Percentiles rank a stretch among this genome's conserved stretches.
Evolutionary conservation across 1,140 invertebrate species (phyloP).

Genomic region (Tribolium madens): DNA sequence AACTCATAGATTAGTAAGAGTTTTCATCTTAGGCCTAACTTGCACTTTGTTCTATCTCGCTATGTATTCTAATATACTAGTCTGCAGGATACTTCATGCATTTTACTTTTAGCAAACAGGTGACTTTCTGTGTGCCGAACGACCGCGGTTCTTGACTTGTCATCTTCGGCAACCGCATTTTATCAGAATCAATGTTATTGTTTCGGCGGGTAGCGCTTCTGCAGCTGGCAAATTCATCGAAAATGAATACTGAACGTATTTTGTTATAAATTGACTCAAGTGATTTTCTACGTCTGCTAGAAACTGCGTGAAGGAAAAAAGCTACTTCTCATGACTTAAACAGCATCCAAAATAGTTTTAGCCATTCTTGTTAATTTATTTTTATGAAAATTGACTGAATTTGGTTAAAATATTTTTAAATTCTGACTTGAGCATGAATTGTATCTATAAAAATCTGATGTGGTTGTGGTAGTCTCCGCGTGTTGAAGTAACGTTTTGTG

Average conservation of each 20-base stretch:
- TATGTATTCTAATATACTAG: slow-evolving; percentile 46
- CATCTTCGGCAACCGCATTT: slow-evolving; percentile 14
- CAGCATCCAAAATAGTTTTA: too few species aligned
- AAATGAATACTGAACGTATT: background rate
- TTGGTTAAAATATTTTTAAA: too few species aligned
- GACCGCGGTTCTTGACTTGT: slow-evolving; percentile 51
- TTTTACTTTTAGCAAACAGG: slow-evolving; percentile 48
- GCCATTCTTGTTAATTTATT: too few species aligned
- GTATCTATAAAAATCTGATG: too few species aligned
- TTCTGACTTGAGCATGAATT: too few species aligned
- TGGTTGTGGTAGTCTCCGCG: too few species aligned
- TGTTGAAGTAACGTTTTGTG: too few species aligned
- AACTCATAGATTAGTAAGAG: slow-evolving; percentile 46
- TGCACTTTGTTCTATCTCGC: slow-evolving; percentile 44
- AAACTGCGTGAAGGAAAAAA: background rate
- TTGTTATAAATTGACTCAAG: background rate
- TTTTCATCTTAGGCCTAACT: slow-evolving; percentile 51
- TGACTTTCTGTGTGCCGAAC: slow-evolving; percentile 44
- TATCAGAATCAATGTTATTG: slow-evolving; percentile 28
- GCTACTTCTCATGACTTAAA: too few species aligned
- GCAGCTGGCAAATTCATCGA: slow-evolving; percentile 10
- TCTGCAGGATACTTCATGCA: slow-evolving; percentile 48
- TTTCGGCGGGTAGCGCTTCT: slow-evolving; percentile 25
- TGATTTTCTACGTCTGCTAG: background rate
- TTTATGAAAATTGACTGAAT: too few species aligned